phyloP scores from a whole-genome alignment of 2,888 invertebrate genomes.

The Volucella bombylans region DNA sequence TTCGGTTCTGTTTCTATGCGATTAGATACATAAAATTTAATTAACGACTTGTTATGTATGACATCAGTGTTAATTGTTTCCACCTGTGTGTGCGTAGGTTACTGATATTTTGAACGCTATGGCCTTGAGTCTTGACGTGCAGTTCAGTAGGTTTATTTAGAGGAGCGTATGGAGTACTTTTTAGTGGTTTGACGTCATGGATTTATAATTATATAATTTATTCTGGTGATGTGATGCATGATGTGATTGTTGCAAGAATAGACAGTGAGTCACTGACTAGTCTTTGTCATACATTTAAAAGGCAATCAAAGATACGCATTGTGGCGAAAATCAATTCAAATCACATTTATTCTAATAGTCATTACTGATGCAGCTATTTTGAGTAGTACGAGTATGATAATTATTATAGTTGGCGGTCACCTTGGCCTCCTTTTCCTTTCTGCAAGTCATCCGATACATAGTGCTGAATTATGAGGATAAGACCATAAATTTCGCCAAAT shows the following conservation, averaged over 20 bases:
- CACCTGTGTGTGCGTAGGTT: not conserved
- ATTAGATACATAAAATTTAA: conserved; percentile 45
- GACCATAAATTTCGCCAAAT: too few relatives aligned
- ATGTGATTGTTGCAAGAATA: conserved; percentile 16
- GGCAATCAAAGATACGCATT: not conserved
- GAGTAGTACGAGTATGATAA: too few relatives aligned
- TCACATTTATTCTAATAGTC: too few relatives aligned
- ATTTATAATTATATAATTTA: conserved; percentile 6
- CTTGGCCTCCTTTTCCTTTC: too few relatives aligned
- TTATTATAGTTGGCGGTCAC: too few relatives aligned
- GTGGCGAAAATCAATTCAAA: too few relatives aligned
- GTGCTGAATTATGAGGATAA: too few relatives aligned
- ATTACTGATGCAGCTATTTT: too few relatives aligned
- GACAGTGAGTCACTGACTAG: not conserved
- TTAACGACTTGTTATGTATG: conserved; percentile 49
- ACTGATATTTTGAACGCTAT: not conserved
- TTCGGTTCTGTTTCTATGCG: conserved; percentile 20
- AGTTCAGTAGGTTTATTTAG: conserved; percentile 8
- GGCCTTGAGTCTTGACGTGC: conserved; percentile 25
- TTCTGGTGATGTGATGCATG: not conserved
- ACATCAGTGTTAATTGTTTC: conserved; percentile 47
- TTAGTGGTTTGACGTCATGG: conserved; percentile 35
- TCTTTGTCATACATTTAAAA: not conserved
- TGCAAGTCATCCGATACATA: too few relatives aligned
- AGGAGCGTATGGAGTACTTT: conserved; percentile 3